A percentile compares a stretch with the other conserved stretches of the same genome.
These are phyloP conservation scores for Epinephelus coioides DNA, from an alignment of 2,797 vertebrate genomes.

Conservation along the genomic window DNA sequence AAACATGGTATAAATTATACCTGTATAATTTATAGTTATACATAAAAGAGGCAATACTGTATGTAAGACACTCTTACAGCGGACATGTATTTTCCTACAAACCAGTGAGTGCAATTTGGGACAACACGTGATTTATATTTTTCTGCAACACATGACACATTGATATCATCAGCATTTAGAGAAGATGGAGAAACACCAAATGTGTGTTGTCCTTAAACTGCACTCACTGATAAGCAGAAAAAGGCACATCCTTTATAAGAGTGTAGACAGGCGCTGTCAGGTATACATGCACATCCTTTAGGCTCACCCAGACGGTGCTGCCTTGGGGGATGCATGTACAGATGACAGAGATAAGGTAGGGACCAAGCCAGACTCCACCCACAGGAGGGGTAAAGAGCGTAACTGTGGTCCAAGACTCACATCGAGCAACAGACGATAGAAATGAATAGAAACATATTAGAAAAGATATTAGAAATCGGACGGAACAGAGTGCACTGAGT, in stretches of 20 bases:
- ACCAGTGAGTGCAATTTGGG: slow-evolving; percentile 70
- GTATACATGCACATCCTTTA: slow-evolving; percentile 70
- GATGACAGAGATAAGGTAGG: slow-evolving; percentile 71
- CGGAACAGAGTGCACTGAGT: slow-evolving; percentile 65
- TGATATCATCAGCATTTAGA: slow-evolving; percentile 55
- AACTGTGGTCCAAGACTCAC: slow-evolving; percentile 72
- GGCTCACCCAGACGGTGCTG: slow-evolving; percentile 50
- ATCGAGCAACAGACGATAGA: slow-evolving; percentile 58
- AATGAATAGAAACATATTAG: slow-evolving; percentile 56
- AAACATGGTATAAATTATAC: slow-evolving; percentile 82
- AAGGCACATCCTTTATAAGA: slow-evolving; percentile 69
- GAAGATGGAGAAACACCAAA: slow-evolving; percentile 22
- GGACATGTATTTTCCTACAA: slow-evolving; percentile 44
- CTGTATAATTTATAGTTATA: slow-evolving; percentile 82
- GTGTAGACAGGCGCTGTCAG: slow-evolving; percentile 73
- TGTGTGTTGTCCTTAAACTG: slow-evolving; percentile 58
- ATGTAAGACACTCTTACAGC: slow-evolving; percentile 71
- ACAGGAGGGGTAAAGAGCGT: slow-evolving; percentile 60
- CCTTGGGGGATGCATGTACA: slow-evolving; percentile 66
- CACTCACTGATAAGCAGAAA: slow-evolving; percentile 73
- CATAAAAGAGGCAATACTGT: slow-evolving; percentile 72
- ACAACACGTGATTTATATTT: slow-evolving; percentile 38
- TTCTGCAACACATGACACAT: slow-evolving; percentile 24
- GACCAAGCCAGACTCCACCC: slow-evolving; percentile 75
- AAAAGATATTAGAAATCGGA: slow-evolving; percentile 54